Evolutionary conservation across 2,888 invertebrate genomes (phyloP), one percentile per base, ranked within the genome.

Genomic region (Patella ulyssiponensis): DNA sequence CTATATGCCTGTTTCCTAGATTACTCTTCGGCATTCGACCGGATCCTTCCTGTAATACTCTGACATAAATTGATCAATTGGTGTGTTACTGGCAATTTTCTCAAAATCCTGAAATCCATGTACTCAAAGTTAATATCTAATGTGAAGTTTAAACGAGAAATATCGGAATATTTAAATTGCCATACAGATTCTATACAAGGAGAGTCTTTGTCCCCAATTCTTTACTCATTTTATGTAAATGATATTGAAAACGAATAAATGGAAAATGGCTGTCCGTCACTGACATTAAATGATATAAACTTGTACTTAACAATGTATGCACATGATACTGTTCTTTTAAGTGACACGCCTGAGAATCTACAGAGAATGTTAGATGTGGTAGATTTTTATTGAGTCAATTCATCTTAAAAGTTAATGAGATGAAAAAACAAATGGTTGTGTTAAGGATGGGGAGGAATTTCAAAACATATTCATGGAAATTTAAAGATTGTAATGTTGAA

Each of bases 161-260:
- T 64, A 11, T 64, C 64, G 2, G n/a, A 64, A 64, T 64, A 17
- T 15, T 64, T 15, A 15, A n/a, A n/a, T n/a, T 15, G 64, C 15
- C 64, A 23, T 20, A 23, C 4, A 12, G 64, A 53, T 73, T 74
- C 1, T 3, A 27, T 27, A 27, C 27, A 27, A 27, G 27, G 27
- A 27, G 71, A 76, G 58, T 72, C 74, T 44, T 56, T 79, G 20
- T 76, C 79, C 11, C 79, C 76, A 12, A 23, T 76, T 44, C 70
- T 75, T 15, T 73, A 76, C 53, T 53, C 76, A 33, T 14, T 77
- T 11, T 77, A 70, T 71, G 44, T 77, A 52, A 79, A 79, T 73
- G 79, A 79, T 54, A 33, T 77, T 51, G 74, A 77, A 71, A 20
- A n/a, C 7, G 64, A 64, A 64, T 20, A 15, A n/a, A 9, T 64